phyloP scores from a whole-genome alignment of 35 echinoderm and acorn worm species.

The Lytechinus pictus region DNA sequence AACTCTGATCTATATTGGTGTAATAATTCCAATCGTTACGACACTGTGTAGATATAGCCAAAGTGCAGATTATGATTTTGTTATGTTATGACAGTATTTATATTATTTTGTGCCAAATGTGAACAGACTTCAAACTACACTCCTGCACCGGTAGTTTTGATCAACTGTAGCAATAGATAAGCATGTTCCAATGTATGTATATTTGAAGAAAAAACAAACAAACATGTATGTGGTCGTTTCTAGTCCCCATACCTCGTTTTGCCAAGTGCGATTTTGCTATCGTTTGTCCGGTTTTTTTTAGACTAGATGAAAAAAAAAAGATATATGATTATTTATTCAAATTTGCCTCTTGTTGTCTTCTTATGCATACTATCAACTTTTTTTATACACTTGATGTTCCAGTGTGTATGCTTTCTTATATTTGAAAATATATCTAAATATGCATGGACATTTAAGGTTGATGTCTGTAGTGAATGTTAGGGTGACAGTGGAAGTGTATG shows the following conservation, averaged over 20 bases:
- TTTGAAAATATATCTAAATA: constrained; percentile 11
- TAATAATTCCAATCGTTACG: neutral
- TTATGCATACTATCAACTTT: neutral
- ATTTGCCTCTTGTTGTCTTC: neutral
- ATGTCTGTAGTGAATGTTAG: neutral
- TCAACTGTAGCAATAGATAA: neutral
- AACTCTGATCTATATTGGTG: neutral
- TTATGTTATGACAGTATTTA: neutral
- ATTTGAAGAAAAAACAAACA: neutral
- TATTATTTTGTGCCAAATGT: neutral
- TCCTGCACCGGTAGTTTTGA: neutral
- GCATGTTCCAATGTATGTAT: neutral
- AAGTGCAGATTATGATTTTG: neutral
- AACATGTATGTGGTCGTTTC: neutral
- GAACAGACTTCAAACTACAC: neutral
- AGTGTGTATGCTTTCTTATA: neutral
- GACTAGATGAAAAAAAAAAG: neutral
- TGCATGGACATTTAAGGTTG: neutral
- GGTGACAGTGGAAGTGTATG: neutral
- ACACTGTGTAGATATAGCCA: neutral
- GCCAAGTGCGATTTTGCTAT: neutral
- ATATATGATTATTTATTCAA: constrained; percentile 44
- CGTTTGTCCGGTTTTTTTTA: constrained; percentile 13
- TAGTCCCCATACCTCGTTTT: neutral
- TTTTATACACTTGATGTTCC: constrained; percentile 44